phyloP scores from a whole-genome alignment of 2,888 invertebrate species.

The Cephus spinipes region DNA sequence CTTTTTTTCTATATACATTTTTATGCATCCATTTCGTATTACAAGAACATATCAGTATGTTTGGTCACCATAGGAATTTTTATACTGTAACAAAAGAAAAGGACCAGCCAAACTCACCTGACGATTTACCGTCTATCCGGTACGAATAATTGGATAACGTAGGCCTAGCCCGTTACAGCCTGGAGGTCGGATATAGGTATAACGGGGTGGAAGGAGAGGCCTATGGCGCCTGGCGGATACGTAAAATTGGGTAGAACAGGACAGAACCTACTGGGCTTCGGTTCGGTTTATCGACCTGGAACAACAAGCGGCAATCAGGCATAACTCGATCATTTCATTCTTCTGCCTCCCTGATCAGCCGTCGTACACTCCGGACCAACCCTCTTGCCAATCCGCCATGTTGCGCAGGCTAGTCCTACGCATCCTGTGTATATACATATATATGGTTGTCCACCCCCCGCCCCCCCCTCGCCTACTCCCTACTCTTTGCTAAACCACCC shows the following conservation, averaged over 20 bases:
- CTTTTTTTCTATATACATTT: too few species aligned
- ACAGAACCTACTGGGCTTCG: slow-evolving; percentile 45
- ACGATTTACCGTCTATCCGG: too few species aligned
- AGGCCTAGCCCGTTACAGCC: too few species aligned
- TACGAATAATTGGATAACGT: too few species aligned
- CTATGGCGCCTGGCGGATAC: slow-evolving; percentile 15
- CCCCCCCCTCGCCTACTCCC: background rate
- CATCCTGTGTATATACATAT: too few species aligned
- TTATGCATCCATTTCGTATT: too few species aligned
- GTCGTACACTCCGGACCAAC: slow-evolving; percentile 15
- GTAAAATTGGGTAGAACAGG: slow-evolving; percentile 44
- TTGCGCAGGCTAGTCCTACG: slow-evolving; percentile 15
- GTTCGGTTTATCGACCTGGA: slow-evolving; percentile 62
- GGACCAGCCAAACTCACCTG: too few species aligned
- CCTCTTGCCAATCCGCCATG: slow-evolving; percentile 22
- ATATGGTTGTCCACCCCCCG: background rate
- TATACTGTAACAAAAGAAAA: too few species aligned
- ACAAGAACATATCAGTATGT: too few species aligned
- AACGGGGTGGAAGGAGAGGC: slow-evolving; percentile 25
- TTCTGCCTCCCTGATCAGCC: slow-evolving; percentile 51
- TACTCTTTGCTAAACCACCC: background rate
- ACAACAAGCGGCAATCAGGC: slow-evolving; percentile 63
- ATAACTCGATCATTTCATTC: slow-evolving; percentile 63
- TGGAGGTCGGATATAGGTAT: background rate
- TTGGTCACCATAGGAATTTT: too few species aligned